Evolutionary conservation across 2,113 vertebrate genomes (phyloP), one percentile per base, ranked within the genome.

Genomic region (Phylloscopus trochilus): DNA sequence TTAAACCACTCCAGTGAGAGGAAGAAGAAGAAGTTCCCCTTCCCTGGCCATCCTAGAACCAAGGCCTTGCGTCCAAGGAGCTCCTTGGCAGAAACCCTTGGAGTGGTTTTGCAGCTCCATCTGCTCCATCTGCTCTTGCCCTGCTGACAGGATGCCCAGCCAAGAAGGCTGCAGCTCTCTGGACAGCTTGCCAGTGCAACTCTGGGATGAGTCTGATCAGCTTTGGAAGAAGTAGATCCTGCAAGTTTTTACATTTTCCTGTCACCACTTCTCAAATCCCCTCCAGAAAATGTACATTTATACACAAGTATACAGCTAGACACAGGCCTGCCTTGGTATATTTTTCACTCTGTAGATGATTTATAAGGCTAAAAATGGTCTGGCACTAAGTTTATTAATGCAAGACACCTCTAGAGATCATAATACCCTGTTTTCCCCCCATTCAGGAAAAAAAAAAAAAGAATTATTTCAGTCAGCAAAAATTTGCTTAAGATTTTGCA

Each of bases 81-180:
- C 44, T 33, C 39, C 51, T 89, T 94, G 93, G 95, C 96, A 96
- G 24, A 30, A 88, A 11, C 11, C 0, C n/a, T 55, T 46, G 90
- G 67, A 75, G 47, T 8, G 75, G 52, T 60, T 89, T 72, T 90
- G 49, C 70, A 75, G 62, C 90, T 87, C 6, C 93, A 93, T 79
- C 92, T 94, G 90, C 66, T 91, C 92, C 93, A 83, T 91, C 91
- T 96, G 87, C 30, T 82, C 74, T 17, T 26, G 44, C 58, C 35
- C 37, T 0, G 13, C 78, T 44, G 52, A 9, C 74, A n/a, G 79
- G 5, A 72, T 16, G 16, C 44, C 39, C 58, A 41, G 96, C 93
- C 92, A 94, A 52, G 44, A 33, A 46, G 92, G 55, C 20, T 24
- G 69, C 39, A 44, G 35, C 15, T 75, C 69, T 15, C 77, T 10